Evolutionary conservation across 1,140 invertebrate species (phyloP), one percentile per base, ranked within the genome.

Genomic region (Macrostomum lignano): DNA sequence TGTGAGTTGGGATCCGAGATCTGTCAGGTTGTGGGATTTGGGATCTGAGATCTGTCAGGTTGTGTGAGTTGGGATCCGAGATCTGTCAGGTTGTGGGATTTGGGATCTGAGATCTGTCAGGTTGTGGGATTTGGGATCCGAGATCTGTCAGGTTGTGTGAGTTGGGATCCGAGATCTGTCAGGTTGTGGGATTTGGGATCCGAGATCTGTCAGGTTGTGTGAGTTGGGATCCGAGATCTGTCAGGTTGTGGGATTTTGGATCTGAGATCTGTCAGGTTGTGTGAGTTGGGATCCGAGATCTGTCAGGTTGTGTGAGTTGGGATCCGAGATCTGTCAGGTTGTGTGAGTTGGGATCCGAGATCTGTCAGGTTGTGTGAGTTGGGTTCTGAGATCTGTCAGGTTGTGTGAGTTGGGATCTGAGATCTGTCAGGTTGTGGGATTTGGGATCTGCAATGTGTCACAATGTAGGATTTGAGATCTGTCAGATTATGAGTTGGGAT

Each of bases 401-500:
- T 28, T 17, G 26, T 28, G 26, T 14, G 15, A 28, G 15, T 28
- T 28, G 15, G 26, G 26, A 17, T 14, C 14, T 28, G 19, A 28
- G 19, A 5, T 5, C 14, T 15, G 26, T n/a, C n/a, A n/a, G n/a
- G n/a, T n/a, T n/a, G n/a, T n/a, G n/a, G n/a, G n/a, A n/a, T 24
- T 24, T 24, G 13, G 13, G 9, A 9, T 24, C 13, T 15, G 9
- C 19, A 9, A 28, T 28, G 19, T 15, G 19, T 28, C 5, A 9
- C 19, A 15, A 15, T 17, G 26, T 28, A 17, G 26, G 15, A 28
- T 28, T 28, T 28, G 15, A 17, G 26, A 17, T 14, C 14, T 28
- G 19, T 24, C n/a, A n/a, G n/a, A n/a, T n/a, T n/a, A n/a, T n/a
- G n/a, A n/a, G n/a, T 24, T 24, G 13, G 13, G 9, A 9, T 24